Evolutionary conservation across 92 coral and sea anemone species (phyloP), one percentile per base, ranked within the genome.

Genomic region (Virgularia gustaviana): DNA sequence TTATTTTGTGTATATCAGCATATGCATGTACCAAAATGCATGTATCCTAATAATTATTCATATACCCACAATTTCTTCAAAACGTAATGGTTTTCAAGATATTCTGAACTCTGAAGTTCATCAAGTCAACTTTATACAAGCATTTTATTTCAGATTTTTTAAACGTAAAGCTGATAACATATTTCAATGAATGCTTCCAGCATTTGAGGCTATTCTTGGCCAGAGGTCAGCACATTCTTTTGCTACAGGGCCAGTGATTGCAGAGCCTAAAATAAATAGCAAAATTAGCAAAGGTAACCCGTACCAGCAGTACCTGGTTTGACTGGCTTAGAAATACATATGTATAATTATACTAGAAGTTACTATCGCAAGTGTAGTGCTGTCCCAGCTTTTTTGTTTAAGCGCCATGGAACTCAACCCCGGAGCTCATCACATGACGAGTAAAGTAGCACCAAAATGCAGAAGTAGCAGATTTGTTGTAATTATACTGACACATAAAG

Each of bases 121-220:
- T n/a, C n/a, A n/a, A 39, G 15, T 4, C 37, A 13, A 33, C 73
- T 66, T 44, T 66, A 47, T 66, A 66, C 73, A 66, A 66, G 22
- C 62, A 51, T 47, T 68, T 51, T 68, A 68, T 68, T 68, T 29
- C 43, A 49, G 58, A 15, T 22, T 52, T n/a, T 23, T 11, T 36
- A 47, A 67, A 31, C 49, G n/a, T n/a, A n/a, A n/a, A n/a, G n/a
- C n/a, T n/a, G n/a, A 38, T 34, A 66, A 10, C 31, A 37, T 41
- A 44, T 28, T 42, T 68, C 75, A 68, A 33, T 94, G 99, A 71
- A 94, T 89, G 86, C 99, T 89, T 61, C 99, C 96, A 77, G 99
- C 99, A 83, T 94, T 94, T 38, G 99, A 94, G 18, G 99, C 99
- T 83, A 94, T 94, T 88, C 99, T 94, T 33, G 99, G 99, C 99